Conservation (phyloP, 2,113 vertebrate genomes). For the Tor tambroides region DNA sequence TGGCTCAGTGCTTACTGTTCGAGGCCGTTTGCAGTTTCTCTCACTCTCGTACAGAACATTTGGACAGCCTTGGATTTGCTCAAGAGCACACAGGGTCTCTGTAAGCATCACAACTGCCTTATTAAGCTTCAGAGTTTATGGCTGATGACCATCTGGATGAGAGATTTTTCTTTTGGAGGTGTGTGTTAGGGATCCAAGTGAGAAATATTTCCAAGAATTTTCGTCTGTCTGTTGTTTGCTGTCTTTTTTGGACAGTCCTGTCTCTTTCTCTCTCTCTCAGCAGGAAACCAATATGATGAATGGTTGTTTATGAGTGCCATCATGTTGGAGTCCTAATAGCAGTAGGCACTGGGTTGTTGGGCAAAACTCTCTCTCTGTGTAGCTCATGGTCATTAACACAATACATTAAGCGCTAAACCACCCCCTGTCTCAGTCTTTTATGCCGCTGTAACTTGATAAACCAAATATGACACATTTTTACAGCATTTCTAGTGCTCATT, state of each 20-base stretch:
- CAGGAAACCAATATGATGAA: conserved; percentile 50
- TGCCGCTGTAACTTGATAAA: conserved; percentile 1
- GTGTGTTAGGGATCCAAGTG: not conserved
- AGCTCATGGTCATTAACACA: conserved; percentile 68
- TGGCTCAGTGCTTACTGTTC: not conserved
- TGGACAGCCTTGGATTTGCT: not conserved
- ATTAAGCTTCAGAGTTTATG: not conserved
- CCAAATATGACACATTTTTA: not conserved
- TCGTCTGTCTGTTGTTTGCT: not conserved
- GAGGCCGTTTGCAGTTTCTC: not conserved
- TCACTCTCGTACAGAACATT: not conserved
- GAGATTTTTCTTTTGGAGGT: not conserved
- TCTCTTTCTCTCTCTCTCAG: not conserved
- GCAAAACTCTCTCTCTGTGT: not conserved
- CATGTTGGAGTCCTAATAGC: conserved; percentile 15
- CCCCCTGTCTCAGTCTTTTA: conserved; percentile 58
- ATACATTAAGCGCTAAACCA: conserved; percentile 64
- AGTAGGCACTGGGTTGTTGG: conserved; percentile 3
- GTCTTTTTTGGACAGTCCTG: not conserved
- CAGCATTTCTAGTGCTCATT: not conserved
- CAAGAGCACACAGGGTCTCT: not conserved
- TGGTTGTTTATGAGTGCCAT: conserved; percentile 33
- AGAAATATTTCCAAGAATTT: not conserved
- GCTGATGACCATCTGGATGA: not conserved
- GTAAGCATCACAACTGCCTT: not conserved